These are phyloP conservation scores for Polymixis flavicincta DNA, from an alignment of 2,888 invertebrate genomes.

Conservation along the genomic window DNA sequence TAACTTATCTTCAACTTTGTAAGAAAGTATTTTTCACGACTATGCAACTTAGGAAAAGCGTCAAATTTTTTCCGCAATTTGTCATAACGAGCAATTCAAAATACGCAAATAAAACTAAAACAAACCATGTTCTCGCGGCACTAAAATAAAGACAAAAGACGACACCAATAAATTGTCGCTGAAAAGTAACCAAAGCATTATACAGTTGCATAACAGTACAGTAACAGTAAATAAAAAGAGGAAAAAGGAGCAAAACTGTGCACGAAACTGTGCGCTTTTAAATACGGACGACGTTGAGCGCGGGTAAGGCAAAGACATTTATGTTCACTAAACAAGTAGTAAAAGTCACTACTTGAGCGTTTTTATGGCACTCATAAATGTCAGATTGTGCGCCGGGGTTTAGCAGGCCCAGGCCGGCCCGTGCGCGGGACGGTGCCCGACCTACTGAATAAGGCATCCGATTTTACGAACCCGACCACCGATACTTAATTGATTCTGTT, in stretches of 20 bases:
- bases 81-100: conserved; percentile 76
- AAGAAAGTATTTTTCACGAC: neutral
- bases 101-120: conserved; percentile 81
- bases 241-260: conserved; percentile 87
- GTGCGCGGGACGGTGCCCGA: conserved; percentile 73
- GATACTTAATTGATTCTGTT: conserved; percentile 84
- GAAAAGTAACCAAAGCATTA: conserved; percentile 90
- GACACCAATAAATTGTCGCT: conserved; percentile 86
- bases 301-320: conserved; percentile 91
- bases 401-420: conserved; percentile 80
- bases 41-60: conserved; percentile 19
- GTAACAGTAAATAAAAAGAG: conserved; percentile 88
- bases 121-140: conserved; percentile 83
- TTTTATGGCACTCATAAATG: conserved; percentile 91
- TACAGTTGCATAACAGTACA: conserved; percentile 90
- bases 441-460: conserved; percentile 71
- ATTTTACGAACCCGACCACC: conserved; percentile 70
- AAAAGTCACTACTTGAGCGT: conserved; percentile 91
- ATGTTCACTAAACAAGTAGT: conserved; percentile 92
- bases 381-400: conserved; percentile 90
- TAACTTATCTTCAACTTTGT: conserved; percentile 28
- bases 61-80: conserved; percentile 55
- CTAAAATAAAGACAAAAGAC: conserved; percentile 89
- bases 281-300: conserved; percentile 89
- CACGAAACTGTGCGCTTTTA: conserved; percentile 90